phyloP scores from a whole-genome alignment of 2,888 invertebrate species.

The Holacanthella duospinosa region DNA sequence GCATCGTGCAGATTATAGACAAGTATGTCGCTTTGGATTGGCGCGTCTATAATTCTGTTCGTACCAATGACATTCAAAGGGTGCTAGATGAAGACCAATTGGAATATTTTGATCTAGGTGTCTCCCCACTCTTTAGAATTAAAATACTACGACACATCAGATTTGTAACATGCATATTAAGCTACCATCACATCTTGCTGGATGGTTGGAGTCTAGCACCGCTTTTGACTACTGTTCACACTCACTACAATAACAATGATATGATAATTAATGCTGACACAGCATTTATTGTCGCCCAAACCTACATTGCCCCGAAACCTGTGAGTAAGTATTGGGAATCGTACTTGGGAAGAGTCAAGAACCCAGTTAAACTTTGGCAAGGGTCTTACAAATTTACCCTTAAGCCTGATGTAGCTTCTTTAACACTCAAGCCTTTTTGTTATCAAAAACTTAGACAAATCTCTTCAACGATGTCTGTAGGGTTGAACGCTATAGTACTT shows the following conservation, averaged over 20 bases:
- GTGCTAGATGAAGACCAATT: too few relatives aligned
- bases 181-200: constrained; percentile 10
- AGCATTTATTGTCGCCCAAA: background rate
- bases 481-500: constrained; percentile 4
- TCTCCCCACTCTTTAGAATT: too few relatives aligned
- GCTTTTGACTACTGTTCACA: constrained; percentile 10
- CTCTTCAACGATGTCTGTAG: background rate
- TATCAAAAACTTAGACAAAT: background rate
- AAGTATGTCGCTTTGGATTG: too few relatives aligned
- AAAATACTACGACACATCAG: too few relatives aligned
- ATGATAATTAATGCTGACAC: too few relatives aligned
- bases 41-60: too few relatives aligned
- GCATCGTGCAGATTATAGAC: background rate
- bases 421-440: background rate
- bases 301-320: background rate
- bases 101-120: too few relatives aligned
- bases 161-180: background rate
- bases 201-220: constrained; percentile 12
- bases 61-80: too few relatives aligned
- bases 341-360: too few relatives aligned
- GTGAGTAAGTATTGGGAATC: background rate
- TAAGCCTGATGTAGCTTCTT: background rate
- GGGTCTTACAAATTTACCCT: background rate
- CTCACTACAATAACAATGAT: background rate
- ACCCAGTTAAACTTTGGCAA: too few relatives aligned